phyloP scores from a whole-genome alignment of 1,140 invertebrate genomes.

The Zaprionus inermis region DNA sequence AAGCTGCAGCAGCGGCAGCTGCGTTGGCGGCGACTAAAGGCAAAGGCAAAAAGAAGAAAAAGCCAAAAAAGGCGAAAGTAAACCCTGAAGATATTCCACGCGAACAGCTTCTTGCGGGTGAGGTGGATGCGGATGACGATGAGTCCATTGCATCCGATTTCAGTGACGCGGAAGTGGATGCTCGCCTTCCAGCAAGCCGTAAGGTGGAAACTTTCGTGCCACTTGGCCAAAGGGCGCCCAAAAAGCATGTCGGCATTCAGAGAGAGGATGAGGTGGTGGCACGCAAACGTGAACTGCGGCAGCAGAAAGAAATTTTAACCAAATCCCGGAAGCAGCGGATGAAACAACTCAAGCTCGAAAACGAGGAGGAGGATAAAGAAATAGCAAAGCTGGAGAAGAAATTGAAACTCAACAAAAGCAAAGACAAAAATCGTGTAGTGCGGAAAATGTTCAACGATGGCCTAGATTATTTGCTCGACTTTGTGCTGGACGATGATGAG shows the following conservation, averaged over 20 bases:
- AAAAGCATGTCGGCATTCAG: constrained; percentile 51
- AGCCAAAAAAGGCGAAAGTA: constrained; percentile 40
- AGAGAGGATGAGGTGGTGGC: constrained; percentile 66
- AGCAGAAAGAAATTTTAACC: constrained; percentile 85
- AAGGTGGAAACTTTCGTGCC: constrained; percentile 47
- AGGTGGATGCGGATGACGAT: constrained; percentile 67
- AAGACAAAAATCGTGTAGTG: constrained; percentile 87
- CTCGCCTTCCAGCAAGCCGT: constrained; percentile 34
- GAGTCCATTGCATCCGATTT: constrained; percentile 82
- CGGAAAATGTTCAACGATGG: constrained; percentile 94
- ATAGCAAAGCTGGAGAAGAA: constrained; percentile 94
- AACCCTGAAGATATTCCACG: constrained; percentile 61
- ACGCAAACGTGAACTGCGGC: constrained; percentile 83
- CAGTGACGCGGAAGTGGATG: constrained; percentile 74
- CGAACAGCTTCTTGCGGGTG: constrained; percentile 59
- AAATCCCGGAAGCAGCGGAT: constrained; percentile 86
- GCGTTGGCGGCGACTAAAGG: constrained; percentile 34
- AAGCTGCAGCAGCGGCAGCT: constrained; percentile 52
- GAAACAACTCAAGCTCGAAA: constrained; percentile 88
- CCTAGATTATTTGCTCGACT: constrained; percentile 95
- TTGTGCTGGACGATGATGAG: constrained; percentile 90
- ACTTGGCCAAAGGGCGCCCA: constrained; percentile 33
- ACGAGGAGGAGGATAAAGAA: constrained; percentile 91
- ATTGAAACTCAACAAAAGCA: constrained; percentile 91
- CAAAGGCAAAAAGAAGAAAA: constrained; percentile 45